These are phyloP conservation scores for Turritopsis dohrnii DNA, from an alignment of 30 jellyfish, hydroid and myxozoan genomes.

Conservation along the genomic window DNA sequence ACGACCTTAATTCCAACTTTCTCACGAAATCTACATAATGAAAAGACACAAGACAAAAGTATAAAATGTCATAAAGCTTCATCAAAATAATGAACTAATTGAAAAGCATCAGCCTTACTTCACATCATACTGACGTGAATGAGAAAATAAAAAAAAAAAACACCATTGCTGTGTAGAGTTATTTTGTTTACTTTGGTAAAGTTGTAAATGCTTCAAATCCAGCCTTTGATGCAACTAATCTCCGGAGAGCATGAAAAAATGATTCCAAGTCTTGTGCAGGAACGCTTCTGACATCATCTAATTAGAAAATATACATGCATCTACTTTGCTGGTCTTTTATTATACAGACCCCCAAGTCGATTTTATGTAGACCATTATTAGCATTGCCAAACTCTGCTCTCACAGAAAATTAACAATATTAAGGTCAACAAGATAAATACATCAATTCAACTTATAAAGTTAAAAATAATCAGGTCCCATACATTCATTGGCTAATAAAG, in stretches of 20 bases:
- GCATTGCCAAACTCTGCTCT: too few species aligned
- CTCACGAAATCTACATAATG: conserved; percentile 82
- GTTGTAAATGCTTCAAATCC: conserved; percentile 95
- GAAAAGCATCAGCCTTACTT: too few species aligned
- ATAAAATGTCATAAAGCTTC: too few species aligned
- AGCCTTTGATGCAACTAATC: conserved; percentile 95
- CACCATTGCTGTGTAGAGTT: background rate
- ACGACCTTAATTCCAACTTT: conserved; percentile 83
- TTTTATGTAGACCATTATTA: too few species aligned
- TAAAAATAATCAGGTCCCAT: conserved; percentile 17
- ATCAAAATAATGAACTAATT: too few species aligned
- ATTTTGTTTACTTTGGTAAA: conserved; percentile 48
- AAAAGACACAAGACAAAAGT: too few species aligned
- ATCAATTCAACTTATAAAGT: background rate
- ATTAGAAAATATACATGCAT: too few species aligned
- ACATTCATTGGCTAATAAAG: conserved; percentile 82
- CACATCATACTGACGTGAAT: too few species aligned
- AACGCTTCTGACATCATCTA: conserved; percentile 81
- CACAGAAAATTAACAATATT: too few species aligned
- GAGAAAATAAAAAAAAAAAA: background rate
- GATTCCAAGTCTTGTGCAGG: conserved; percentile 86
- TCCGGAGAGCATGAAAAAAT: conserved; percentile 75
- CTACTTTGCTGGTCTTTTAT: too few species aligned
- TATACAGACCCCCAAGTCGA: too few species aligned
- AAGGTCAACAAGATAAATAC: background rate